These are phyloP conservation scores for Hypomecis punctinalis DNA, from an alignment of 2,888 invertebrate genomes.

Conservation along the genomic window DNA sequence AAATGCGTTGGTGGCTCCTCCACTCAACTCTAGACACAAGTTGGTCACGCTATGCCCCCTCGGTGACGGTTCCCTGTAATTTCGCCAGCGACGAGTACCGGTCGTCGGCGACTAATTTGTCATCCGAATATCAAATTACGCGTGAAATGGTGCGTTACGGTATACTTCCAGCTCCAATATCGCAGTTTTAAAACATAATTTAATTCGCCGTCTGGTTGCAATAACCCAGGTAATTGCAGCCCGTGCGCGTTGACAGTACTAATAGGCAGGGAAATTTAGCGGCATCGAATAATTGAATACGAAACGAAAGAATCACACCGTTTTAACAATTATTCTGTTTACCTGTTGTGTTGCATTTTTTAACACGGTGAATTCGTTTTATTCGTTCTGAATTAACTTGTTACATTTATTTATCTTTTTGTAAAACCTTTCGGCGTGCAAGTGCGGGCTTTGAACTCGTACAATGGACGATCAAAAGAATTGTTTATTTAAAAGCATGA, in stretches of 20 bases:
- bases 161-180: constrained; percentile 69
- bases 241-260: constrained; percentile 60
- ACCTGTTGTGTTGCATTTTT: constrained; percentile 26
- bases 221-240: constrained; percentile 66
- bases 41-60: constrained; percentile 20
- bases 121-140: constrained; percentile 83
- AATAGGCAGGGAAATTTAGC: constrained; percentile 72
- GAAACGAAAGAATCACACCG: constrained; percentile 27
- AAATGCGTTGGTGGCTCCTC: not conserved
- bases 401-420: constrained; percentile 23
- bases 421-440: constrained; percentile 24
- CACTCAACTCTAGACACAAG: not conserved
- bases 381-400: constrained; percentile 24
- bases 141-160: constrained; percentile 80
- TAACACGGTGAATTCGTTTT: constrained; percentile 17
- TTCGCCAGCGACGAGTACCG: constrained; percentile 63
- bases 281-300: constrained; percentile 53
- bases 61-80: constrained; percentile 70
- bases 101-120: constrained; percentile 77
- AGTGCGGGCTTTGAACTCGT: constrained; percentile 21
- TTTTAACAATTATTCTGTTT: constrained; percentile 25
- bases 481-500: constrained; percentile 16
- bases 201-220: constrained; percentile 68
- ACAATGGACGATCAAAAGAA: constrained; percentile 22
- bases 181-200: constrained; percentile 77